A percentile compares a stretch with the other conserved stretches of the same genome.
Conservation (phyloP, 1,140 invertebrate genomes). For the Pseudomyrmex pallidus region DNA sequence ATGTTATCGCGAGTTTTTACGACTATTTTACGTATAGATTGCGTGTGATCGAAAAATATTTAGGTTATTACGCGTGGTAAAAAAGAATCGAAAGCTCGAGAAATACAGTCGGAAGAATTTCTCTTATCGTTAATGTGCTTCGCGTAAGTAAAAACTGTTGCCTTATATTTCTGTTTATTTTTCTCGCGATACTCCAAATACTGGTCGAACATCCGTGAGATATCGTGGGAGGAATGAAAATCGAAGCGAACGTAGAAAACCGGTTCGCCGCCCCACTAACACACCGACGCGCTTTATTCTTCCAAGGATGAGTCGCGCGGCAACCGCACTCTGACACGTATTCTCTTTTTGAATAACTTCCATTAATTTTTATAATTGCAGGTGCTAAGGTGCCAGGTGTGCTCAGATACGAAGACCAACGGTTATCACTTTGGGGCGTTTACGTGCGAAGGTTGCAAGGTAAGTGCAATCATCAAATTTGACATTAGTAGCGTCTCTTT, state of each 20-base stretch:
- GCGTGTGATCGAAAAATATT: not conserved
- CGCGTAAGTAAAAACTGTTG: not conserved
- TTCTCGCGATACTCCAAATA: slow-evolving; percentile 65
- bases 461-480: slow-evolving; percentile 79
- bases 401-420: slow-evolving; percentile 91
- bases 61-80: not conserved
- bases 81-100: not conserved
- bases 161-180: slow-evolving; percentile 27
- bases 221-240: slow-evolving; percentile 75
- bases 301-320: slow-evolving; percentile 62
- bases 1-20: slow-evolving; percentile 31
- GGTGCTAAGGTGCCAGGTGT: slow-evolving; percentile 94
- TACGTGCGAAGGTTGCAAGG: slow-evolving; percentile 96
- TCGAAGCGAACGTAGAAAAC: slow-evolving; percentile 72
- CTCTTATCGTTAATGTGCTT: not conserved
- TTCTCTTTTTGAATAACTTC: slow-evolving; percentile 66
- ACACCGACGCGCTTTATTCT: slow-evolving; percentile 44
- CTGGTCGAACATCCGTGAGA: slow-evolving; percentile 65
- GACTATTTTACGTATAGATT: not conserved
- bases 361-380: slow-evolving; percentile 84
- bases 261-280: slow-evolving; percentile 64
- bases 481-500: too few relatives aligned
- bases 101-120: not conserved
- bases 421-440: slow-evolving; percentile 96
- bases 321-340: slow-evolving; percentile 59